Evolutionary conservation across 2,888 invertebrate genomes (phyloP).

Genomic region (Caenorhabditis afra): DNA sequence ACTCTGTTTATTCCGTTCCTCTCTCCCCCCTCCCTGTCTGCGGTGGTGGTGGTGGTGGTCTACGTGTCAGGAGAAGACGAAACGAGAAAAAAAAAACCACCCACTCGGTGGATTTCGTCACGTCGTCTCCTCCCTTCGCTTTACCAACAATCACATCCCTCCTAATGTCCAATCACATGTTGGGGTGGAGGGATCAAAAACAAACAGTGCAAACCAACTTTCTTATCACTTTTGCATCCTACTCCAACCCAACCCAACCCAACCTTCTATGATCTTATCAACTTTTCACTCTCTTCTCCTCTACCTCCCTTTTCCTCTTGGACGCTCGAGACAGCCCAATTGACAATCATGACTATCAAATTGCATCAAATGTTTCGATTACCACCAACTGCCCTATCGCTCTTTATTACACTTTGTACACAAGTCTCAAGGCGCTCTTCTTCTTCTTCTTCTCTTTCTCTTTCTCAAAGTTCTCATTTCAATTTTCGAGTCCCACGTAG

Average conservation of each 20-base stretch:
- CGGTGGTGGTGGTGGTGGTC: too few species aligned
- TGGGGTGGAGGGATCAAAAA: slow-evolving; percentile 22
- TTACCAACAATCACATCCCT: neutral
- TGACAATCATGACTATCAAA: slow-evolving; percentile 47
- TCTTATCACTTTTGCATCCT: slow-evolving; percentile 7
- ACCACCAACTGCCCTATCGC: slow-evolving; percentile 35
- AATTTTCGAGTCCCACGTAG: slow-evolving; percentile 16
- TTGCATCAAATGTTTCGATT: slow-evolving; percentile 54
- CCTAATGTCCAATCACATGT: slow-evolving; percentile 19
- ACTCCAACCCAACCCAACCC: neutral
- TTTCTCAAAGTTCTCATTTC: slow-evolving; percentile 6
- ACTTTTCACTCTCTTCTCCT: neutral
- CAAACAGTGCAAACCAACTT: slow-evolving; percentile 40
- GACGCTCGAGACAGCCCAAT: neutral
- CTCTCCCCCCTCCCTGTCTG: too few species aligned
- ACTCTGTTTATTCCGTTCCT: slow-evolving; percentile 1
- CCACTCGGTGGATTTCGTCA: too few species aligned
- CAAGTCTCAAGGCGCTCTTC: slow-evolving; percentile 19
- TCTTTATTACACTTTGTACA: slow-evolving; percentile 47
- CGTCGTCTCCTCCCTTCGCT: slow-evolving; percentile 4
- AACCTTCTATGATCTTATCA: slow-evolving; percentile 50
- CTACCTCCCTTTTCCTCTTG: neutral
- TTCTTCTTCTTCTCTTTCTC: slow-evolving; percentile 9
- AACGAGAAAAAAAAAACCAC: too few species aligned
- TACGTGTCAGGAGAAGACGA: neutral